These are phyloP conservation scores for Atta colombica DNA, from an alignment of 1,140 invertebrate species.

Conservation along the genomic window DNA sequence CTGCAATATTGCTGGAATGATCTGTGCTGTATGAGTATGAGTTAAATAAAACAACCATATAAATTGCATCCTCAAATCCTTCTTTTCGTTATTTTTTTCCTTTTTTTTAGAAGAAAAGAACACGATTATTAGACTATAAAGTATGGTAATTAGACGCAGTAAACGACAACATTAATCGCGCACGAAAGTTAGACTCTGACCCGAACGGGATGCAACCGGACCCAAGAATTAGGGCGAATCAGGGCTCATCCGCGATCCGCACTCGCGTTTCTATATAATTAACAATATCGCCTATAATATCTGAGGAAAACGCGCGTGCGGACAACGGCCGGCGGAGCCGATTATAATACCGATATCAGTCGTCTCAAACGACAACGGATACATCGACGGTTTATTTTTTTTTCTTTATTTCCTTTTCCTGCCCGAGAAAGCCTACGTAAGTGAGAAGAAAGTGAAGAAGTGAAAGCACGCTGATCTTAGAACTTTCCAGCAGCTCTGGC, in stretches of 20 bases:
- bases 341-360: constrained; percentile 29
- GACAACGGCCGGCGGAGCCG: constrained; percentile 25
- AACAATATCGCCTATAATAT: constrained; percentile 47
- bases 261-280: constrained; percentile 33
- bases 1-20: too few species aligned
- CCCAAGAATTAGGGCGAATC: constrained; percentile 8
- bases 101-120: too few species aligned
- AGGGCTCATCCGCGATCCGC: constrained; percentile 19
- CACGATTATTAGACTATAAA: too few species aligned
- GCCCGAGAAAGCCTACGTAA: constrained; percentile 40
- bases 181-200: background rate
- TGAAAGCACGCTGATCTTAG: constrained; percentile 55
- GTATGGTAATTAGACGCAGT: too few species aligned
- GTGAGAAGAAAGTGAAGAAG: constrained; percentile 55
- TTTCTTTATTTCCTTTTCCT: background rate
- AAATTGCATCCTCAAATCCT: background rate
- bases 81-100: background rate
- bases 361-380: constrained; percentile 38
- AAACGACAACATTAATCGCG: background rate
- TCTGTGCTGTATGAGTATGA: too few species aligned
- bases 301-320: constrained; percentile 18
- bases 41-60: too few species aligned
- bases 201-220: constrained; percentile 6
- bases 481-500: constrained; percentile 56
- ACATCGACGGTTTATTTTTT: background rate